Conservation (phyloP, 2,113 vertebrate genomes). For the Laticauda laticaudata region DNA sequence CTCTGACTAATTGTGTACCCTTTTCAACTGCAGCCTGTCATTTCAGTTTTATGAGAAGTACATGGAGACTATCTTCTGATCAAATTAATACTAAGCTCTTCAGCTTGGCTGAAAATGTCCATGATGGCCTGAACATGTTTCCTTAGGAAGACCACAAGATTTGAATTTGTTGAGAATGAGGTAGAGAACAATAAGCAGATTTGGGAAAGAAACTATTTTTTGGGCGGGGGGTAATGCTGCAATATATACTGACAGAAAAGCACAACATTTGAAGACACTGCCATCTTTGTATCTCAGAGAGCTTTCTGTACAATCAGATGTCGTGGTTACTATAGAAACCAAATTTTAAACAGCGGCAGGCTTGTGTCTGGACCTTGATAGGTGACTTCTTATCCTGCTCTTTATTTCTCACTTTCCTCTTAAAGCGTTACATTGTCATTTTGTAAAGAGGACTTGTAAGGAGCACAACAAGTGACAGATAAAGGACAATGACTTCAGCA, state of each 20-base stretch:
- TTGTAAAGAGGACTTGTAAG: slow-evolving; percentile 48
- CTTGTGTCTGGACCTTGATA: slow-evolving; percentile 32
- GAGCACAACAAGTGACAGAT: slow-evolving; percentile 30
- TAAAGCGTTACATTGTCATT: slow-evolving; percentile 15
- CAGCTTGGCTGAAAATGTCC: fast-evolving
- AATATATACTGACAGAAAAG: neutral
- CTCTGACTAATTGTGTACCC: neutral
- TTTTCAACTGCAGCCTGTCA: neutral
- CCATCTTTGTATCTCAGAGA: slow-evolving; percentile 15
- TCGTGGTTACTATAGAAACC: slow-evolving; percentile 48
- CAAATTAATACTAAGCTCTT: fast-evolving
- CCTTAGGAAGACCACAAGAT: fast-evolving
- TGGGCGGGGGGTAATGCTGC: fast-evolving
- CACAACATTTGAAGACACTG: slow-evolving; percentile 25
- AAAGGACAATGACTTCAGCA: slow-evolving; percentile 39
- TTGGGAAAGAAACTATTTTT: neutral
- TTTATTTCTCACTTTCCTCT: slow-evolving; percentile 46
- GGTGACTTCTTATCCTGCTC: slow-evolving; percentile 11
- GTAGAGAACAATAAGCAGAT: neutral
- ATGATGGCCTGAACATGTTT: neutral
- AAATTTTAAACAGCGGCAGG: slow-evolving; percentile 28
- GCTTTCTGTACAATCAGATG: neutral
- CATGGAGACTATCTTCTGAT: neutral
- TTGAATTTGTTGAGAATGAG: fast-evolving
- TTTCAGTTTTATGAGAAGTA: fast-evolving